These are phyloP conservation scores for Sebastes iracundus DNA, from an alignment of 2,797 vertebrate species.

Conservation along the genomic window DNA sequence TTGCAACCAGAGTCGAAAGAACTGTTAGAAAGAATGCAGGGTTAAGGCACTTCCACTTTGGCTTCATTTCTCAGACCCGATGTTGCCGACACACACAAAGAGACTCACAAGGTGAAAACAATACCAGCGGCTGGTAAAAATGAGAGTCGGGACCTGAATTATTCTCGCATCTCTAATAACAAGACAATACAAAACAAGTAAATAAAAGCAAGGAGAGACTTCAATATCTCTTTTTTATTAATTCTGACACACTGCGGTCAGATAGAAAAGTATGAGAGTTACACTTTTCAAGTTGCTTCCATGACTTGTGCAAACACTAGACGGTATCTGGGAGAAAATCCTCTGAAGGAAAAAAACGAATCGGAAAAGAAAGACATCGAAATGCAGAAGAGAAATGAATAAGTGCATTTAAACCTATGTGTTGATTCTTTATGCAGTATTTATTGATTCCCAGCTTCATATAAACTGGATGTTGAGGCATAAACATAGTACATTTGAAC, in stretches of 20 bases:
- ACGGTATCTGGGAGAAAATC: conserved; percentile 53
- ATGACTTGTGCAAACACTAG: conserved; percentile 81
- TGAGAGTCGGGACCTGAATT: not conserved
- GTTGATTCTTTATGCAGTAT: conserved; percentile 86
- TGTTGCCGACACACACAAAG: not conserved
- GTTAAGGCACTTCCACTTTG: too few species aligned
- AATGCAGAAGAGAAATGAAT: conserved; percentile 53
- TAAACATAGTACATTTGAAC: conserved; percentile 99
- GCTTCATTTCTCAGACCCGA: too few species aligned
- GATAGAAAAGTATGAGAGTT: conserved; percentile 76
- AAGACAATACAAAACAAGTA: conserved; percentile 35
- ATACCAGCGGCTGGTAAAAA: not conserved
- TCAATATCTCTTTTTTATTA: conserved; percentile 69
- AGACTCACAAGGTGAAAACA: not conserved
- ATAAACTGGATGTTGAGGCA: conserved; percentile 99
- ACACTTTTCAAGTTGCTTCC: conserved; percentile 79
- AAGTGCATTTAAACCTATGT: conserved; percentile 75
- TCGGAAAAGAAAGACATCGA: conserved; percentile 47
- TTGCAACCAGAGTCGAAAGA: too few species aligned
- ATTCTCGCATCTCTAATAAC: conserved; percentile 1
- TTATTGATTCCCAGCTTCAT: conserved; percentile 99
- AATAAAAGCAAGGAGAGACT: conserved; percentile 57
- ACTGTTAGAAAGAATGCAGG: too few species aligned
- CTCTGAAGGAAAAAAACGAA: conserved; percentile 29
- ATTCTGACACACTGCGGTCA: conserved; percentile 72